Base-by-base conservation (phyloP, 1,140 invertebrate genomes). In the Lepeophtheirus salmonis region DNA sequence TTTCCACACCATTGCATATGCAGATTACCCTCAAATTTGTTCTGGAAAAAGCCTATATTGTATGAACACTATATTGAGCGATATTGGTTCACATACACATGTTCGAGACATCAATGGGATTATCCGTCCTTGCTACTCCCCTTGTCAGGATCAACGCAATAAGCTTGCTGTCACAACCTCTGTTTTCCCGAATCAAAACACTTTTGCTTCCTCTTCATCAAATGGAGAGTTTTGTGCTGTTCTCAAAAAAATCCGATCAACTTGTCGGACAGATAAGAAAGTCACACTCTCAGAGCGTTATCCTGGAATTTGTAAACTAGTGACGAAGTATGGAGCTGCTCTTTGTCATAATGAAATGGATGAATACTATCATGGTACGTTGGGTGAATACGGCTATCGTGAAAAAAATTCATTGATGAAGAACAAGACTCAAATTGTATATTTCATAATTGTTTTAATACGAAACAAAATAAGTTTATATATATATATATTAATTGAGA, bases 1-100 rank as follows among this genome's bases (percentile, higher is more conserved):
- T 41, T 60, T 60, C 49, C 55, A 57, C n/a, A 57, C 55, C 1
- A 24, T 57, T n/a, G 55, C 55, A 26, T 57, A 57, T 17, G 30
- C 22, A 3, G 55, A 57, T 48, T 57, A 57, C 21, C 55, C 55
- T 14, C 13, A 24, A 24, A 41, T 57, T 17, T 57, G 55, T 21
- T 24, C 55, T 24, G 55, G 55, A 3, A 57, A 24, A 20, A 41
- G 55, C 22, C 26, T 57, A 14, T 57, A 24, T 3, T 57, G 55
- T 30, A 57, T 57, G 55, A 57, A 57, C 55, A 26, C 22, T 2
- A 57, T 57, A 16, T n/a, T 57, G 26, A 57, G 16, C 14, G 55
- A 57, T 24, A 57, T 57, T 48, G 55, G 55, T 23, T 26, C 23
- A 17, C 55, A 57, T n/a, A 57, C 55, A 14, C 55, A 57, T n/a